Base-by-base conservation (phyloP, 2,797 vertebrate species). In the Clarias fuscus region DNA sequence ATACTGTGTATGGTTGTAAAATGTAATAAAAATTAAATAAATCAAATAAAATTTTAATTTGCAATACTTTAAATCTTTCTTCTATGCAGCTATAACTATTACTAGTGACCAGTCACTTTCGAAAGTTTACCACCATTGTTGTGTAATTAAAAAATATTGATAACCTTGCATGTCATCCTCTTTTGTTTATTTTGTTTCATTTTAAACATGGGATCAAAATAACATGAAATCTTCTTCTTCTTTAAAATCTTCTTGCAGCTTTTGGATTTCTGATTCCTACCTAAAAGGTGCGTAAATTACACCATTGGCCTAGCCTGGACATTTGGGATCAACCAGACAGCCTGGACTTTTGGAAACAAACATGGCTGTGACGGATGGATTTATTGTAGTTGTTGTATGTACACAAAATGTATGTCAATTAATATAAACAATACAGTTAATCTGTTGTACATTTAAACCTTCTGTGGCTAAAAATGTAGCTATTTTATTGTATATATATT, bases 221-320 rank as follows among this genome's bases (percentile, higher is more conserved):
- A 10, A 61, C 58, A 61, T 78, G 76, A 61, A 15, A 33, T 33
- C 33, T 33, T 33, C 33, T 33, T 33, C 33, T 33, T 33, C 2
- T 84, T 13, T 61, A 30, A 62, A 30, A 71, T 86, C 84, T 83
- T 33, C 22, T 84, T 20, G 62, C 93, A 96, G 95, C 92, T 96
- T 79, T 85, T 96, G 91, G 95, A 96, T 89, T 96, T 96, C 90
- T 96, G 94, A 88, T 89, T 67, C 27, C n/a, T 8, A 3, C 8
- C 2, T 15, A 59, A 30, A 30, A 1, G 48, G 91, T 94, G 95
- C 14, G 10, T 30, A 27, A 20, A 22, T 7, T 17, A 4, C 40
- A 73, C 14, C n/a, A 11, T 7, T 27, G 24, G 15, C 13, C n/a
- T n/a, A n/a, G 20, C 7, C 10, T 43, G 70, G 20, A 72, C 37